Evolutionary conservation across 2,797 vertebrate species (phyloP).

Genomic region (Tadarida brasiliensis): DNA sequence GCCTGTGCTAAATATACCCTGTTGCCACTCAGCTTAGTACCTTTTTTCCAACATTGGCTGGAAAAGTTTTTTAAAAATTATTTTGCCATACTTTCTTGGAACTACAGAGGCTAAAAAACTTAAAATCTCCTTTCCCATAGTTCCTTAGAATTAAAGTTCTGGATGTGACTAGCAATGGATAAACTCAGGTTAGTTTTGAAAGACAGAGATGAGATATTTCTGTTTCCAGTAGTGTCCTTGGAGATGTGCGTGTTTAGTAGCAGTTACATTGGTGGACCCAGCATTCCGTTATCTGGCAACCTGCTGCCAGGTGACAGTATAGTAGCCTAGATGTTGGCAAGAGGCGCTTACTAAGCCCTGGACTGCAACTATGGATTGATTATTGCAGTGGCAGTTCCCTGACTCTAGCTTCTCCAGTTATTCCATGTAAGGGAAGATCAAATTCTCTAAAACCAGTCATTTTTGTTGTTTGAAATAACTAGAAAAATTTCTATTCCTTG

Average conservation of each 20-base stretch:
- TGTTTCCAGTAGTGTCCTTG: neutral
- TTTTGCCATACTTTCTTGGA: neutral
- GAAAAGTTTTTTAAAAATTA: neutral
- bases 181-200: neutral
- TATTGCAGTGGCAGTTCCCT: neutral
- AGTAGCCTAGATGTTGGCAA: neutral
- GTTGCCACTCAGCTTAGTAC: neutral
- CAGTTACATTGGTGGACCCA: neutral
- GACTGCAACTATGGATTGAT: neutral
- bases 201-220: neutral
- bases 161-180: neutral
- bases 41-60: neutral
- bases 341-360: neutral
- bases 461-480: neutral
- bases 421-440: neutral
- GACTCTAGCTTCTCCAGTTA: neutral
- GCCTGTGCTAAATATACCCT: neutral
- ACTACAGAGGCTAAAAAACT: neutral
- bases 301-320: neutral
- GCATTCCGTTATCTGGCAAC: neutral
- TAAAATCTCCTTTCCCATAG: neutral
- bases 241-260: neutral
- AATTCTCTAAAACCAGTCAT: neutral
- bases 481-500: neutral
- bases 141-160: neutral